Evolutionary conservation across 2,888 invertebrate genomes (phyloP).

Genomic region (Hydrotaea diabolus): DNA sequence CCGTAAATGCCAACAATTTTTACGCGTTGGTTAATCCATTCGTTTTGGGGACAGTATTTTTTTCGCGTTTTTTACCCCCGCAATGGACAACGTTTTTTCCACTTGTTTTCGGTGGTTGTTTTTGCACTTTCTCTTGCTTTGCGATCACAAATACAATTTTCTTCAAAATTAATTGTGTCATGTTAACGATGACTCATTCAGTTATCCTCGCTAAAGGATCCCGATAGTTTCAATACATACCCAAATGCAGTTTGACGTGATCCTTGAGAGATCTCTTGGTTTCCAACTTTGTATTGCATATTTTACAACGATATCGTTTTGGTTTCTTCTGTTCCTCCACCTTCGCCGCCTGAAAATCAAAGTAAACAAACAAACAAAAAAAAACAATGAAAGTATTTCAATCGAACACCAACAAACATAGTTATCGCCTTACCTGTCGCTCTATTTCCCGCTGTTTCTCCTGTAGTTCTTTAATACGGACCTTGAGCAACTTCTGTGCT

Average conservation of each 20-base stretch:
- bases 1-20: too few species aligned
- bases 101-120: too few species aligned
- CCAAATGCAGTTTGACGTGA: constrained; percentile 75
- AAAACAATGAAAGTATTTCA: background rate
- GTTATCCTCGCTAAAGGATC: background rate
- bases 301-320: constrained; percentile 74
- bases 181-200: background rate
- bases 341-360: background rate
- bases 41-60: too few species aligned
- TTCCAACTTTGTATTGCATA: constrained; percentile 72
- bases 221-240: constrained; percentile 66
- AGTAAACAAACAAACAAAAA: background rate
- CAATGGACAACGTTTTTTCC: too few species aligned
- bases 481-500: constrained; percentile 75
- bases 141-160: background rate
- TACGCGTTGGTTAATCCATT: too few species aligned
- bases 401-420: background rate
- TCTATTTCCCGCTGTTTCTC: constrained; percentile 29
- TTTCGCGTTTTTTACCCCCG: too few species aligned
- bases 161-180: background rate
- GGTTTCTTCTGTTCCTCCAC: constrained; percentile 38
- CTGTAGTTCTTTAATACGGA: constrained; percentile 45
- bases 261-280: constrained; percentile 74
- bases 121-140: background rate
- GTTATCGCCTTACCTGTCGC: constrained; percentile 32